Base-by-base conservation (phyloP, 2,113 vertebrate species). In the Sinocyclocheilus anshuiensis region DNA sequence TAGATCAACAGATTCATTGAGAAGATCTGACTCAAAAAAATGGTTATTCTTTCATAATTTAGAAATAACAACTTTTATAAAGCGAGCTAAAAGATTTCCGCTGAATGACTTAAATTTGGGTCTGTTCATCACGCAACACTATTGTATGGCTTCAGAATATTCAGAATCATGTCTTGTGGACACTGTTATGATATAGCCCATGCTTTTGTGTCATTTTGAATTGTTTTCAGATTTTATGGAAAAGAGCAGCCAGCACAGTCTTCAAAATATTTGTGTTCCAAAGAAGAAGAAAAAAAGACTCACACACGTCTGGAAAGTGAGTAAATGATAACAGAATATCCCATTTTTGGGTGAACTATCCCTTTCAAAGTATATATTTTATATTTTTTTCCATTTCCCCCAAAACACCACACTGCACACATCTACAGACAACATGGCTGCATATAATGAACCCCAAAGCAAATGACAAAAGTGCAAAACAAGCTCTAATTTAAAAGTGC, bases 401-500 rank as follows among this genome's bases (percentile, higher is more conserved):
- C 39, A 42, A 42, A 42, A 42, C 42, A 42, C 75, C 26, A 48
- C 57, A 81, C 61, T 20, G 61, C 79, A 48, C 4, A 2, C 59
- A 81, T 67, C 42, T 81, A 81, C 61, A 48, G 36, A 86, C 71
- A 39, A 12, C 16, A 75, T 71, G 53, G 18, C 48, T 15, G 15
- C 18, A 57, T 69, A 65, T 24, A 48, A 3, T 74, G 9, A n/a
- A 33, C 50, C n/a, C 69, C 36, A 74, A 75, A 75, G 39, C 22
- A 77, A 63, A 57, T 16, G 16, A 18, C 50, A 22, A 61, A 81
- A 36, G 69, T 76, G 85, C 77, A 59, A 86, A 86, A 63, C 85
- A 77, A 63, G 57, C 65, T 63, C 61, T 83, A 53, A 77, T 77
- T 53, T 39, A 50, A 86, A 82, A 82, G 85, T 82, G 85, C 71